A percentile compares a stretch with the other conserved stretches of the same genome.
phyloP scores from a whole-genome alignment of 2,888 invertebrate genomes.

The Lobophora halterata region DNA sequence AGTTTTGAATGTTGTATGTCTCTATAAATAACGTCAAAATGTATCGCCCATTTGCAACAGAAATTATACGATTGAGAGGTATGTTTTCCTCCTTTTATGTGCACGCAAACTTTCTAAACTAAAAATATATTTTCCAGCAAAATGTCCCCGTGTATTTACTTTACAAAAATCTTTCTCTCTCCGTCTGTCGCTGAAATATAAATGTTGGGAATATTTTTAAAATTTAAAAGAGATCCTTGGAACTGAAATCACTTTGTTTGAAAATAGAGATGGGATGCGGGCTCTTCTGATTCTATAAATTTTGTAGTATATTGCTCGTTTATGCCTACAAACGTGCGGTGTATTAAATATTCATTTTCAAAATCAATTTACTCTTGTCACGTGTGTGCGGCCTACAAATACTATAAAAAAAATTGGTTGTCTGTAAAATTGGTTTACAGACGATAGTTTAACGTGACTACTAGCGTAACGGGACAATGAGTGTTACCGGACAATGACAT shows the following conservation, averaged over 20 bases:
- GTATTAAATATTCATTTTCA: no score
- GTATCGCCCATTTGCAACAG: background rate
- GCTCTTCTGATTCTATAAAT: slow-evolving; percentile 2
- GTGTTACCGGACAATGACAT: no score
- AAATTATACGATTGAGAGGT: background rate
- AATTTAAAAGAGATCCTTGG: slow-evolving; percentile 39
- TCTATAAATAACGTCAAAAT: no score
- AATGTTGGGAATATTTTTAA: slow-evolving; percentile 51
- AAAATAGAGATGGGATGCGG: slow-evolving; percentile 25
- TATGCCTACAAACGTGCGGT: no score
- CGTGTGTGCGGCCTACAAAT: no score
- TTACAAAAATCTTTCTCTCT: slow-evolving; percentile 38
- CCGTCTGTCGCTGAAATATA: slow-evolving; percentile 41
- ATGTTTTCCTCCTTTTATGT: slow-evolving; percentile 5
- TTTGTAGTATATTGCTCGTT: no score
- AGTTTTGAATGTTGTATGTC: no score
- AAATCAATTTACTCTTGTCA: no score
- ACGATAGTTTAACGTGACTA: no score
- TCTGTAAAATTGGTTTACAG: no score
- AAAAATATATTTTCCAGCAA: slow-evolving; percentile 26
- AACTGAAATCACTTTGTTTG: slow-evolving; percentile 39
- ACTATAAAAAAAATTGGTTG: no score
- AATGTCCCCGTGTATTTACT: slow-evolving; percentile 42
- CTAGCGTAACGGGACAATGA: no score
- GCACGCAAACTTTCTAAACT: slow-evolving; percentile 16